Base-by-base conservation (phyloP, 2,888 invertebrate genomes). In the Tholera decimalis region DNA sequence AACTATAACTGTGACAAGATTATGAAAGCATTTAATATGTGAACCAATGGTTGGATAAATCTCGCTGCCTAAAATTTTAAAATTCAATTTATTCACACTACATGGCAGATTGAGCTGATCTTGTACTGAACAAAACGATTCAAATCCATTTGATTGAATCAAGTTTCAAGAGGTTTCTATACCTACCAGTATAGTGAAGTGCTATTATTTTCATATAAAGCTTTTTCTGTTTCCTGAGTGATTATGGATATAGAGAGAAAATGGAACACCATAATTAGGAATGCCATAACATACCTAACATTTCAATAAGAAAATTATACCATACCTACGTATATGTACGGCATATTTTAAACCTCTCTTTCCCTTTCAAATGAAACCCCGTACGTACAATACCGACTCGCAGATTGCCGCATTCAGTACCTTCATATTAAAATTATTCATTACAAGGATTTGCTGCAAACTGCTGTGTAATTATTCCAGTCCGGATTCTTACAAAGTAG, bases 401-500 rank as follows among this genome's bases (percentile, higher is more conserved):
- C 65, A 66, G 71, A 74, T 76, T 74, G 46, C 72, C 28, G 43
- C 61, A 66, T 74, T 73, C 73, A 75, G 58, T 59, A 37, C 54
- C 43, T 56, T 43, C 56, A 56, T 62, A 77, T 77, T 77, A 77
- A 72, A 68, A 77, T 77, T 62, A 68, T 77, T 77, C 77, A 69
- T 80, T 66, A 70, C 68, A 79, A 68, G 58, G 49, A 74, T 74
- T 68, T 70, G 56, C 68, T 54, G 53, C 55, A 77, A 77, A 71
- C 54, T 56, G 61, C 73, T 50, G 56, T 59, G 59, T 72, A 72
- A 79, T 79, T 77, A 79, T 72, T 68, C 69, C 58, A 66, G 77
- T 64, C 79, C 66, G 74, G 55, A 66, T 72, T 79, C 72, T 81
- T 74, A 74, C 68, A 69, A 79, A 81, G 74, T 68, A 80, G 35